These are phyloP conservation scores for Euclidia mi DNA, from an alignment of 2,888 invertebrate species.

Conservation along the genomic window DNA sequence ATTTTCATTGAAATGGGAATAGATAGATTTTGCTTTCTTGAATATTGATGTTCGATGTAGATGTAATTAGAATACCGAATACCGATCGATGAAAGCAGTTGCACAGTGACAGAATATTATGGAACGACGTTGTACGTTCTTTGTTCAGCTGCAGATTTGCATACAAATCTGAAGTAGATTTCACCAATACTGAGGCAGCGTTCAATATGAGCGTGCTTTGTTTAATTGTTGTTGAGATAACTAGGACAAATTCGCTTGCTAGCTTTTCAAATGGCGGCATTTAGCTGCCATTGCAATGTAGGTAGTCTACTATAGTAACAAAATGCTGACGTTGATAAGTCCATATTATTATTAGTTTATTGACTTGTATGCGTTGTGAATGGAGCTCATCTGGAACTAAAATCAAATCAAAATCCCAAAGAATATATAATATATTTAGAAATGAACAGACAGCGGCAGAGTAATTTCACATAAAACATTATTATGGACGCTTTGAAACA, in stretches of 20 bases:
- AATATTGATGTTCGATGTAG: background rate
- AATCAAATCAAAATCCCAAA: slow-evolving; percentile 1
- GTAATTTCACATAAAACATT: background rate
- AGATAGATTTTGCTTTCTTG: background rate
- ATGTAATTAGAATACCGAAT: background rate
- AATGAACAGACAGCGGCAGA: background rate
- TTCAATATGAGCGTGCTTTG: background rate
- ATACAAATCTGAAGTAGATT: background rate
- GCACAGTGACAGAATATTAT: background rate
- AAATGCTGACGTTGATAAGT: background rate
- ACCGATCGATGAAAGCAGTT: background rate
- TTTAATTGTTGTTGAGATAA: too few relatives aligned
- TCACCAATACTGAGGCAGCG: background rate
- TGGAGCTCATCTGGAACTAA: background rate
- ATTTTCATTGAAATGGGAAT: slow-evolving; percentile 9
- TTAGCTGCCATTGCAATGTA: background rate
- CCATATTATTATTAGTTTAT: too few relatives aligned
- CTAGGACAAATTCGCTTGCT: too few relatives aligned
- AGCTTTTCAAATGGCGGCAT: too few relatives aligned
- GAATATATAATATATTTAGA: too few relatives aligned
- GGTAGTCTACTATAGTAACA: background rate
- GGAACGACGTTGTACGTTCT: background rate
- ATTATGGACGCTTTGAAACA: background rate
- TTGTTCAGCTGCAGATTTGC: background rate
- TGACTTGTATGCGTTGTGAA: slow-evolving; percentile 4